Evolutionary conservation across 2,797 vertebrate genomes (phyloP).

Genomic region (Rallus crepitans): DNA sequence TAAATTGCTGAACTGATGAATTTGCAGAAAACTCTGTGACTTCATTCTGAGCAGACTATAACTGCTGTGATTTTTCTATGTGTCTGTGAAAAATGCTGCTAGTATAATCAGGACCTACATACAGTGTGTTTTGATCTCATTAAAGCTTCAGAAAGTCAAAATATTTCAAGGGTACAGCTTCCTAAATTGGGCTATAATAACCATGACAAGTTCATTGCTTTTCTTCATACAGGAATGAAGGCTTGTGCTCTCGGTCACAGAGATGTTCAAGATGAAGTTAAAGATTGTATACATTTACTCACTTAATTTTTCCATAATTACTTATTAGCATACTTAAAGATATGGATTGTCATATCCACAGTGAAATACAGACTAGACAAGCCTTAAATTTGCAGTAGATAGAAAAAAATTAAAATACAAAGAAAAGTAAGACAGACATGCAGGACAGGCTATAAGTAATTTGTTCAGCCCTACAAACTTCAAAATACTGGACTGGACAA

Average conservation of each 20-base stretch:
- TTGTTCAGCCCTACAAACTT: background rate
- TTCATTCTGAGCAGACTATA: background rate
- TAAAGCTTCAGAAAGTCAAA: background rate
- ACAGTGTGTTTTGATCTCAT: background rate
- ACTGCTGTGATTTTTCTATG: background rate
- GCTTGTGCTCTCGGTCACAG: background rate
- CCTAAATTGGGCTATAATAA: background rate
- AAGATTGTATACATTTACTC: background rate
- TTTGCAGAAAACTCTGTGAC: background rate
- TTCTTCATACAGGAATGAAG: background rate
- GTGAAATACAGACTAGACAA: background rate
- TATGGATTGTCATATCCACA: background rate
- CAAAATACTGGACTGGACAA: background rate
- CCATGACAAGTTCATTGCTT: background rate
- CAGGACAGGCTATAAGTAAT: background rate
- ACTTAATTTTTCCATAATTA: background rate
- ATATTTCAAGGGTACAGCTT: background rate
- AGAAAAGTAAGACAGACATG: background rate
- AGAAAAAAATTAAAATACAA: background rate
- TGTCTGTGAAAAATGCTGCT: background rate
- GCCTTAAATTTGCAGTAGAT: background rate
- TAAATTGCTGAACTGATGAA: conserved; percentile 4
- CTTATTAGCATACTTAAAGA: background rate
- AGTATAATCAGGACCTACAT: background rate
- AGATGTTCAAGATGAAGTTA: background rate